These are phyloP conservation scores for Pecten maximus DNA, from an alignment of 2,888 invertebrate species.

Conservation along the genomic window DNA sequence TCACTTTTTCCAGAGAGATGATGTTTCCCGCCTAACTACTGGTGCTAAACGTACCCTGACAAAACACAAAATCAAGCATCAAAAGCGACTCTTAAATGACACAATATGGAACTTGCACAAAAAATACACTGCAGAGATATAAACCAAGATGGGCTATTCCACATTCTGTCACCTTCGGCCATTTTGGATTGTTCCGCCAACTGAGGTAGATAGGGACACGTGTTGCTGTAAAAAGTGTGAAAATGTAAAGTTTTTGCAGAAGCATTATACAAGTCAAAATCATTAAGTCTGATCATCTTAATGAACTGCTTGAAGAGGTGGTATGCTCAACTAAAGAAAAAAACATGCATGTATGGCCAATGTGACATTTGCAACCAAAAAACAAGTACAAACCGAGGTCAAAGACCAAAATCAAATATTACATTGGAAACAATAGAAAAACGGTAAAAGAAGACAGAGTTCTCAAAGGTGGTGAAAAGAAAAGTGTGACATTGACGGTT, in stretches of 20 bases:
- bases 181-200: slow-evolving; percentile 47
- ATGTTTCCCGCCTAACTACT: slow-evolving; percentile 42
- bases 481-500: slow-evolving; percentile 39
- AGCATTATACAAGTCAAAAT: too few species aligned
- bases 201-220: slow-evolving; percentile 46
- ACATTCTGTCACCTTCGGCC: slow-evolving; percentile 44
- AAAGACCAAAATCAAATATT: background rate
- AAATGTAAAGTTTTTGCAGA: too few species aligned
- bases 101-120: slow-evolving; percentile 45
- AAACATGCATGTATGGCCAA: slow-evolving; percentile 51
- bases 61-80: slow-evolving; percentile 39
- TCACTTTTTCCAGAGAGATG: slow-evolving; percentile 47
- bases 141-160: slow-evolving; percentile 38
- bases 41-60: slow-evolving; percentile 48
- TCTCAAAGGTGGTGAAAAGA: background rate
- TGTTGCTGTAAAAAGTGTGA: too few species aligned
- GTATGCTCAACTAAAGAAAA: too few species aligned
- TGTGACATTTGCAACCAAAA: slow-evolving; percentile 47
- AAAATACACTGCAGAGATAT: slow-evolving; percentile 40
- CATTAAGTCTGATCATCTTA: too few species aligned
- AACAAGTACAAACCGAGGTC: slow-evolving; percentile 17
- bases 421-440: too few species aligned
- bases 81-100: slow-evolving; percentile 41
- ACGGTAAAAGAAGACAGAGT: too few species aligned
- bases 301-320: too few species aligned